These are phyloP conservation scores for Neuroterus valhalla DNA, from an alignment of 1,140 invertebrate species.

Conservation along the genomic window DNA sequence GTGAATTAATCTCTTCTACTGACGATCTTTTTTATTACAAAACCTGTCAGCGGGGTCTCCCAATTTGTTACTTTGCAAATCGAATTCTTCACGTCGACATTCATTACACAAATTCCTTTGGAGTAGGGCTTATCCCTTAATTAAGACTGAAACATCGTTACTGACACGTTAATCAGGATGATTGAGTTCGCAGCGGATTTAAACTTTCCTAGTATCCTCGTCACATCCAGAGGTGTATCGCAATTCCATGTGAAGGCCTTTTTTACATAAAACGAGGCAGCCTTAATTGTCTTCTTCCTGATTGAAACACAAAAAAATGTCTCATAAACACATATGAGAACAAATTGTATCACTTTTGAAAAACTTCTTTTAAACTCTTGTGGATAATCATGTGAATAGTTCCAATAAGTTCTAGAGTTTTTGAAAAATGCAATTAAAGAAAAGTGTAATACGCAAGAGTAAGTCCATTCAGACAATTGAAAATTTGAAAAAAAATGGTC, in stretches of 20 bases:
- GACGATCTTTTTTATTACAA: conserved; percentile 5
- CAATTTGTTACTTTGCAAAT: conserved; percentile 17
- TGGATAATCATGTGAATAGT: too few relatives aligned
- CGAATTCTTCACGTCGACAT: conserved; percentile 30
- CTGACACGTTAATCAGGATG: conserved; percentile 48
- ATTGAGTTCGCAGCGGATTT: conserved; percentile 44
- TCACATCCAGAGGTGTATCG: conserved; percentile 4
- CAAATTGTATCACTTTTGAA: too few relatives aligned
- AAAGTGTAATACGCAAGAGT: too few relatives aligned
- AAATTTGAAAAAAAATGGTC: too few relatives aligned
- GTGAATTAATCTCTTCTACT: not conserved
- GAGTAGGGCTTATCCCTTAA: conserved; percentile 32
- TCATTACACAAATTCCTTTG: conserved; percentile 34
- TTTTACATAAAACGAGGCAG: not conserved
- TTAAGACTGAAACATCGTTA: conserved; percentile 40
- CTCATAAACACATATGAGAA: too few relatives aligned
- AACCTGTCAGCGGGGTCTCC: not conserved
- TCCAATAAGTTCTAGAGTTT: too few relatives aligned
- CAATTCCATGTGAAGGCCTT: not conserved
- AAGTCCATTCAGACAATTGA: too few relatives aligned
- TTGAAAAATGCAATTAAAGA: too few relatives aligned
- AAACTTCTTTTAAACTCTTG: too few relatives aligned
- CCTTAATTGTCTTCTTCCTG: not conserved
- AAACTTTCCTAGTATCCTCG: conserved; percentile 32
- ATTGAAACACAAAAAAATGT: not conserved